Evolutionary conservation across 2,888 invertebrate species (phyloP).

Genomic region (Diplazon laetatorius): DNA sequence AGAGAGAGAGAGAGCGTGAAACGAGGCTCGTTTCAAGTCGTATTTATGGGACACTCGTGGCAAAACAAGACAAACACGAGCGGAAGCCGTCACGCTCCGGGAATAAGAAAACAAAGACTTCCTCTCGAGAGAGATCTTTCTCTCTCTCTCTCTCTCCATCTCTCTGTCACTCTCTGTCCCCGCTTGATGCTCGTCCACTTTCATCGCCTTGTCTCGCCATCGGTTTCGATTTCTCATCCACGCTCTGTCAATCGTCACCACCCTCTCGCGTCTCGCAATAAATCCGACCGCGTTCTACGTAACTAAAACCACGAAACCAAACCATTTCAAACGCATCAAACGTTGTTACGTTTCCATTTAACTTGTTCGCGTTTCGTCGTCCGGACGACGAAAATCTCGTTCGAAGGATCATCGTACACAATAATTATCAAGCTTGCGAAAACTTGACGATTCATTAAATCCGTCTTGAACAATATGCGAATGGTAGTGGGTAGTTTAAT

Average conservation of each 20-base stretch:
- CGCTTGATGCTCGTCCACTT: conserved; percentile 53
- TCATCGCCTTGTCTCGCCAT: conserved; percentile 46
- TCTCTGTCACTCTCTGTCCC: conserved; percentile 49
- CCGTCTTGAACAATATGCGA: conserved; percentile 2
- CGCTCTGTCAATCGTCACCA: conserved; percentile 45
- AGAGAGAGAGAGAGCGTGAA: conserved; percentile 16
- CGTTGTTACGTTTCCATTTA: too few species aligned
- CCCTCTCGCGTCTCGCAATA: conserved; percentile 25
- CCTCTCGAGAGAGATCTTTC: too few species aligned
- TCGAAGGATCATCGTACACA: conserved; percentile 25
- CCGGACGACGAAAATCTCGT: conserved; percentile 1
- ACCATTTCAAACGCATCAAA: conserved; percentile 34
- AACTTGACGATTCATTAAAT: conserved; percentile 30
- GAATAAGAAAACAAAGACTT: conserved; percentile 71
- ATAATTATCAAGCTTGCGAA: conserved; percentile 22
- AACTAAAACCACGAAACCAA: conserved; percentile 3
- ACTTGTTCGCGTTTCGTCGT: too few species aligned
- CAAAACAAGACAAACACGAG: conserved; percentile 68
- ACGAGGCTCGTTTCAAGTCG: conserved; percentile 61
- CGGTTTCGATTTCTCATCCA: conserved; percentile 34
- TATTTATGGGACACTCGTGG: conserved; percentile 70
- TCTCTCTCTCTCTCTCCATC: too few species aligned
- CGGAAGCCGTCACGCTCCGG: conserved; percentile 72
- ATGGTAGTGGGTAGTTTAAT: too few species aligned
- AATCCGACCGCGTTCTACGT: conserved; percentile 28